phyloP scores from a whole-genome alignment of 2,888 invertebrate genomes.

The Gortyna flavago region DNA sequence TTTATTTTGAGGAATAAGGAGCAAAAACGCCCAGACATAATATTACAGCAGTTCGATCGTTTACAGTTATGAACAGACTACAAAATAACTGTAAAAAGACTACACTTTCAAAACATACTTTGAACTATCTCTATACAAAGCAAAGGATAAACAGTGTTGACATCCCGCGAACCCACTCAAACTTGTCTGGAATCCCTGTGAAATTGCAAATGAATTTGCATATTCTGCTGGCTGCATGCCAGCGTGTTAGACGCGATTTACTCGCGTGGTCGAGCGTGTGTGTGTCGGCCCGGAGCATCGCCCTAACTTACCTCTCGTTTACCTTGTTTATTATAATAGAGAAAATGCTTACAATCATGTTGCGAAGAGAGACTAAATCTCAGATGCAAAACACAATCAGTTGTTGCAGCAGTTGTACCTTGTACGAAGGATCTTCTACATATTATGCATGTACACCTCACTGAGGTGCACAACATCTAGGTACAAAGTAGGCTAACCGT shows the following conservation, averaged over 20 bases:
- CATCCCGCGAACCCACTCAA: constrained; percentile 70
- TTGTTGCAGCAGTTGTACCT: background rate
- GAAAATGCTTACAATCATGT: constrained; percentile 14
- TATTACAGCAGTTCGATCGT: constrained; percentile 1
- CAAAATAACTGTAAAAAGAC: constrained; percentile 33
- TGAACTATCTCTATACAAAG: constrained; percentile 55
- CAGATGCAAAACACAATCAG: background rate
- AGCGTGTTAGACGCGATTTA: constrained; percentile 74
- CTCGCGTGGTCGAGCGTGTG: constrained; percentile 66
- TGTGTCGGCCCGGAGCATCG: constrained; percentile 69
- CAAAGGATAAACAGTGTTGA: constrained; percentile 74
- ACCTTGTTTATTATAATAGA: constrained; percentile 56
- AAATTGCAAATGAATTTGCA: constrained; percentile 86
- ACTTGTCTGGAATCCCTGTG: constrained; percentile 75
- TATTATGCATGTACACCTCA: background rate
- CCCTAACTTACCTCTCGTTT: constrained; percentile 64
- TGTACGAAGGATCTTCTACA: background rate
- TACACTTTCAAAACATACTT: constrained; percentile 33
- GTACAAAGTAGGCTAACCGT: background rate
- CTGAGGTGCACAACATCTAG: background rate
- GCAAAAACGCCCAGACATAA: background rate
- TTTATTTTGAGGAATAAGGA: constrained; percentile 12
- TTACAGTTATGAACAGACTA: constrained; percentile 18
- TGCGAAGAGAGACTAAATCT: background rate
- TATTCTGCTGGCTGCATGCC: constrained; percentile 80